These are phyloP conservation scores for Poecilia latipinna DNA, from an alignment of 2,113 vertebrate genomes.

Conservation along the genomic window DNA sequence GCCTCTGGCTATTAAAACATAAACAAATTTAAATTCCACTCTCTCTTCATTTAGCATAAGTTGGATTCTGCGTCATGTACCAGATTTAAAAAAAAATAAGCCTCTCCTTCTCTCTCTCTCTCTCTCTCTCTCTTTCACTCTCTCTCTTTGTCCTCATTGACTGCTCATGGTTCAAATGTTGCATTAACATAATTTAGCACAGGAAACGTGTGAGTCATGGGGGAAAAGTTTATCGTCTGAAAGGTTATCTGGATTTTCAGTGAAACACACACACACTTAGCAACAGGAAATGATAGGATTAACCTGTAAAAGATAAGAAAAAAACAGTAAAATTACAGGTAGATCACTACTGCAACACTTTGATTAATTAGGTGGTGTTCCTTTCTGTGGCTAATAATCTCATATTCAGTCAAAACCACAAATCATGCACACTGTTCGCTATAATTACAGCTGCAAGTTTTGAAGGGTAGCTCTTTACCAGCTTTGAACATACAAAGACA, in stretches of 20 bases:
- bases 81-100: too few species aligned
- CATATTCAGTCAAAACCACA: too few species aligned
- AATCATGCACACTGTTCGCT: too few species aligned
- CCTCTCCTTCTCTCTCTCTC: not conserved
- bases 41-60: too few species aligned
- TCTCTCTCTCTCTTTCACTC: not conserved
- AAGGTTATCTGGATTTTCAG: conserved; percentile 62
- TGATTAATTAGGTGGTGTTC: conserved; percentile 9
- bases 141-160: conserved; percentile 26
- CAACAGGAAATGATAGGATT: conserved; percentile 2
- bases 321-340: not conserved
- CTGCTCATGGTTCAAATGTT: conserved; percentile 63
- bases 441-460: too few species aligned
- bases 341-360: conserved; percentile 18
- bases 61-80: too few species aligned
- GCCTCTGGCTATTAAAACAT: not conserved
- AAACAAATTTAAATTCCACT: not conserved
- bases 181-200: conserved; percentile 69
- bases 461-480: too few species aligned
- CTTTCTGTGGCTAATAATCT: too few species aligned
- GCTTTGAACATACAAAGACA: too few species aligned
- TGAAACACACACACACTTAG: not conserved
- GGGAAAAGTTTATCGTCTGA: conserved; percentile 58
- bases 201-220: conserved; percentile 51
- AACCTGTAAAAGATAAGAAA: conserved; percentile 30